These are phyloP conservation scores for Balaenoptera acutorostrata DNA, from an alignment of 2,113 vertebrate genomes.

Conservation along the genomic window DNA sequence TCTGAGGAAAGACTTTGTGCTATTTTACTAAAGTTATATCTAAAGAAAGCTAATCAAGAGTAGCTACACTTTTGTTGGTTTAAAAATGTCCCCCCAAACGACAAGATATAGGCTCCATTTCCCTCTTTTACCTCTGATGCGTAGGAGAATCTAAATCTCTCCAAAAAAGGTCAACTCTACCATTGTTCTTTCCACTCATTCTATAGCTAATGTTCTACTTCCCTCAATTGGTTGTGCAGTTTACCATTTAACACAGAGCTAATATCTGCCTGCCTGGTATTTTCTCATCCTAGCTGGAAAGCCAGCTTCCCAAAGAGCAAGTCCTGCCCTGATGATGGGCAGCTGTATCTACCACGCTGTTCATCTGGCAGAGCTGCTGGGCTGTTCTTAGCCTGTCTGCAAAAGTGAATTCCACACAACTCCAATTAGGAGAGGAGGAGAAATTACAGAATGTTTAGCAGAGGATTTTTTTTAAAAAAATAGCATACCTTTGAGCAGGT, in stretches of 20 bases:
- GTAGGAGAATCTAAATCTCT: not conserved
- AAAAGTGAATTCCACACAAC: not conserved
- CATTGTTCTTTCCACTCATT: not conserved
- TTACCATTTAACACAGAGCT: not conserved
- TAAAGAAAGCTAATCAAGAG: not conserved
- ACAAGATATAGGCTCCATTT: not conserved
- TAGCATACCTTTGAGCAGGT: not conserved
- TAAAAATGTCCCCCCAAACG: not conserved
- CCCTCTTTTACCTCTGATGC: not conserved
- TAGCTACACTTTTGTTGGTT: not conserved
- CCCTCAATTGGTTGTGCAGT: not conserved
- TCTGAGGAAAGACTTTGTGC: not conserved
- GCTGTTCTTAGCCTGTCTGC: not conserved
- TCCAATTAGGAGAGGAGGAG: not conserved
- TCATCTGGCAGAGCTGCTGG: not conserved
- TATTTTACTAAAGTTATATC: not conserved
- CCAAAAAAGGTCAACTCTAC: not conserved
- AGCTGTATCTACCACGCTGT: not conserved
- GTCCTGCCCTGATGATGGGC: not conserved
- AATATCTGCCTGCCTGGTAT: not conserved
- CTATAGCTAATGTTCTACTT: not conserved
- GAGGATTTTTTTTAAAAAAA: not conserved
- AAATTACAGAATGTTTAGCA: not conserved
- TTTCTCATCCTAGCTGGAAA: not conserved
- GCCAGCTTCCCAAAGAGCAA: not conserved